Evolutionary conservation across 2,113 vertebrate genomes (phyloP), one percentile per base, ranked within the genome.

Genomic region (Gallinago paraguaiae): DNA sequence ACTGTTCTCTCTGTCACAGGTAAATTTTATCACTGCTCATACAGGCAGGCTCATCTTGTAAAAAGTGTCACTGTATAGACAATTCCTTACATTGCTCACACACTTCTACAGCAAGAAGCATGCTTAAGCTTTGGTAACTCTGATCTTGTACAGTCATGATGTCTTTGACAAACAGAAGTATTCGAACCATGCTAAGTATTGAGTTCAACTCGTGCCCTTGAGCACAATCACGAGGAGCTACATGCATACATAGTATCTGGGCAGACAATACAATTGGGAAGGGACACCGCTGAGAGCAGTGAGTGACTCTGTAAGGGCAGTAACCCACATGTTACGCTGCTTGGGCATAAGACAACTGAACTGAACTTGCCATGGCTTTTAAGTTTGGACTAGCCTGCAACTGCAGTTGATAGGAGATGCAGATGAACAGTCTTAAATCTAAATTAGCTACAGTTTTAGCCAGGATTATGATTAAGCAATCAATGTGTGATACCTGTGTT

Each of bases 401-500:
- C 10, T 31, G 28, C 65, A 60, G n/a, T 16, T 59, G 28, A 48
- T 27, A 56, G 33, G 10, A 70, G 68, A 33, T 4, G 7, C 19
- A 46, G 71, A 5, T 7, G 3, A 9, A 10, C 5, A 57, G 28
- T 2, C 7, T 33, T 9, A 15, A 41, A 19, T 7, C 4, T 61
- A 8, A 23, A 20, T 16, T 11, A 33, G 9, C 17, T 65, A 19
- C 16, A 17, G 14, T 51, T 54, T 46, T 41, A 64, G 28, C 33
- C 10, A 22, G n/a, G 25, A 63, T 37, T 45, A 60, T 37, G 50
- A 50, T 69, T 6, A 8, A 50, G 31, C 24, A 61, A 16, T 19
- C 19, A 13, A 5, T 3, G 17, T 60, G 80, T 60, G n/a, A 46
- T 92, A 98, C 98, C 98, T 98, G 97, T 98, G 98, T 8, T 98